These are phyloP conservation scores for Plebejus argus DNA, from an alignment of 2,888 invertebrate genomes.

Conservation along the genomic window DNA sequence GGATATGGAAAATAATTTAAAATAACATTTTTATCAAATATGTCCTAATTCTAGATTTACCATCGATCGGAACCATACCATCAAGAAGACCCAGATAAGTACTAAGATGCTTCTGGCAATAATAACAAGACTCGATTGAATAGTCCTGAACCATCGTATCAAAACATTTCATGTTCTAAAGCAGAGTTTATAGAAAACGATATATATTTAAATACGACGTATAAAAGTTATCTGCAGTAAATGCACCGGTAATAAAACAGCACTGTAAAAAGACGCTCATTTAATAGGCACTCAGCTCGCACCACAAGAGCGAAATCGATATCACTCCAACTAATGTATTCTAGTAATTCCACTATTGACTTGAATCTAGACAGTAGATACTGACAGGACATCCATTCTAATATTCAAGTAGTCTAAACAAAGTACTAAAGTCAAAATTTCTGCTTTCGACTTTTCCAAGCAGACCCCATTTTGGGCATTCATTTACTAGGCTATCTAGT, in stretches of 20 bases:
- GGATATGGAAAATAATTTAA: neutral
- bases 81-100: no score
- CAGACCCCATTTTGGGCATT: no score
- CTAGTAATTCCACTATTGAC: neutral
- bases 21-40: no score
- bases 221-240: constrained; percentile 4
- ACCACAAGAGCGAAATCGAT: neutral
- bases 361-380: neutral
- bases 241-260: constrained; percentile 14
- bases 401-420: no score
- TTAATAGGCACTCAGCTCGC: neutral
- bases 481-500: no score
- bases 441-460: no score
- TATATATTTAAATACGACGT: neutral
- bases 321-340: neutral
- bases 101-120: no score
- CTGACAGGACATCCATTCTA: neutral
- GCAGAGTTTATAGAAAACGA: neutral
- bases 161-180: neutral
- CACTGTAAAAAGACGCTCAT: neutral
- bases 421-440: no score
- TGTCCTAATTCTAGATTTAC: no score
- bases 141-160: neutral
- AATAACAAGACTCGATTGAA: neutral
- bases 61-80: no score